A percentile compares a stretch with the other conserved stretches of the same genome.
phyloP scores from a whole-genome alignment of 2,113 vertebrate species.

The Chamaea fasciata region DNA sequence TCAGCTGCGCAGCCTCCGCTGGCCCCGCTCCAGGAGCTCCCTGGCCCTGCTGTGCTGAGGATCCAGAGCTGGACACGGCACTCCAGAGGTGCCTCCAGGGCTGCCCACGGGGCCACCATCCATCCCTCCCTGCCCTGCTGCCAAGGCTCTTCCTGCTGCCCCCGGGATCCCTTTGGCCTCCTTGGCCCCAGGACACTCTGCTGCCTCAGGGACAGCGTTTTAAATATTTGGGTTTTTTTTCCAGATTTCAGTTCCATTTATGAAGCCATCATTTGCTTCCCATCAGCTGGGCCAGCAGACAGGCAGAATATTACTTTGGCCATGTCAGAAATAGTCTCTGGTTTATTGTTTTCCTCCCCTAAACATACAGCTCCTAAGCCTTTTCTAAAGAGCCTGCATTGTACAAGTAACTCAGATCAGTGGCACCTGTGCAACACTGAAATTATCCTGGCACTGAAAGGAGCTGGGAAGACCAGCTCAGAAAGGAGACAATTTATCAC shows the following conservation, averaged over 20 bases:
- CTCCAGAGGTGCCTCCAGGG: no score
- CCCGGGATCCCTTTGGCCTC: no score
- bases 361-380: neutral
- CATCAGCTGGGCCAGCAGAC: neutral
- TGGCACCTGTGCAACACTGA: neutral
- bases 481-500: constrained; percentile 25
- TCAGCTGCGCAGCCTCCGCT: no score
- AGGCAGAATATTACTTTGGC: neutral
- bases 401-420: neutral
- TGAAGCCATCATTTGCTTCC: neutral
- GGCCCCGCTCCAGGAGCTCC: no score
- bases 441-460: neutral
- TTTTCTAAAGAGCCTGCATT: neutral
- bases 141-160: no score
- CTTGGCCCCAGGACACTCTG: neutral
- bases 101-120: no score
- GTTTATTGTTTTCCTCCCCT: neutral
- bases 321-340: neutral
- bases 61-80: no score
- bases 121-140: no score
- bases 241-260: neutral
- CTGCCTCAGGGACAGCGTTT: neutral
- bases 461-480: neutral
- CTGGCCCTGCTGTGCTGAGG: no score
- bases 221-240: neutral